Evolutionary conservation across 1,140 invertebrate genomes (phyloP), one percentile per base, ranked within the genome.

Genomic region (Hylaeus volcanicus): DNA sequence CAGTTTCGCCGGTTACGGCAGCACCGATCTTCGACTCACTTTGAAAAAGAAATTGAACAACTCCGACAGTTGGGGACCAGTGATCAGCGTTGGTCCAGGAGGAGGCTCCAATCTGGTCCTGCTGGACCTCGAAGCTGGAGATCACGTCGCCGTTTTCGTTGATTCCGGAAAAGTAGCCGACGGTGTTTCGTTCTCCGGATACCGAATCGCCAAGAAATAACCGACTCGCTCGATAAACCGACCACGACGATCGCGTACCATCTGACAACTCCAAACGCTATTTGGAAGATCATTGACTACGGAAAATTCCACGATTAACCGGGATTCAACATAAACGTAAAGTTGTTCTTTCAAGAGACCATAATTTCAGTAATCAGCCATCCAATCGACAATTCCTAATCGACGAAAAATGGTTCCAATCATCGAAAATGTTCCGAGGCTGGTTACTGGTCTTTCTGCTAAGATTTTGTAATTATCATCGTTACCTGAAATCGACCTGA

Each of bases 1-100:
- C 85, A 92, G 92, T 53, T 94, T 94, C 81, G 91, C 93, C 26
- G 93, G 92, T 14, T 92, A 92, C 68, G 92, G 92, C 26, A 90
- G 88, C 66, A 75, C 81, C 56, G 90, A 92, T 61, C 76, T 93
- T 61, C 83, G 82, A n/a, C 73, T 94, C 5, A 91, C 88, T 39
- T 71, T 94, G 58, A 94, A 93, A 85, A 87, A 86, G 65, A 93
- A 93, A 86, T 53, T 82, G 6, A 90, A 88, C 26, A 91, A 92
- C 71, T 88, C 90, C 3, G 90, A 92, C 5, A 86, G 58, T 12
- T 94, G 94, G 93, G 86, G 60, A 45, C 65, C 89, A 45, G 81
- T 94, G 0, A 85, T 92, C 5, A 82, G 81, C 15, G 85, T 83
- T 8, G 93, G 91, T 39, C 89, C 89, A 0, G 88, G 90, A 5